Evolutionary conservation across 2,888 invertebrate genomes (phyloP).

Genomic region (Sesia bembeciformis): DNA sequence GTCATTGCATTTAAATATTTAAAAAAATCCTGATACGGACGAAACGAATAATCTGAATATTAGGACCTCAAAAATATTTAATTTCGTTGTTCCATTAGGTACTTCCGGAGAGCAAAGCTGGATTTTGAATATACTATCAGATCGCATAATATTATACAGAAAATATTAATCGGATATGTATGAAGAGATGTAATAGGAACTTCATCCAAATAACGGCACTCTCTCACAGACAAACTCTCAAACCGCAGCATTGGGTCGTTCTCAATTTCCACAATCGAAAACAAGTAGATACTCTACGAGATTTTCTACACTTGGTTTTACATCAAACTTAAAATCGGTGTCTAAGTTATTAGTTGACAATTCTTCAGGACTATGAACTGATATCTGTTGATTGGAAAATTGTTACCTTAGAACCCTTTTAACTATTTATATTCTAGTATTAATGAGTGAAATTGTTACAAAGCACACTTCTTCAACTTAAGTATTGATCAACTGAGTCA

Average conservation of each 20-base stretch:
- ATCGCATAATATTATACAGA: conserved; percentile 7
- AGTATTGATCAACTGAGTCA: too few relatives aligned
- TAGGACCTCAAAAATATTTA: background rate
- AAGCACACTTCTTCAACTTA: too few relatives aligned
- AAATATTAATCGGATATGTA: conserved; percentile 32
- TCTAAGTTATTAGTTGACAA: conserved; percentile 36
- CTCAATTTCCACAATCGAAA: conserved; percentile 48
- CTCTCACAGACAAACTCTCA: conserved; percentile 58
- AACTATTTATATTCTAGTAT: too few relatives aligned
- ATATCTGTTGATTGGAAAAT: conserved; percentile 21
- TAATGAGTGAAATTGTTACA: too few relatives aligned
- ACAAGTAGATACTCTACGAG: conserved; percentile 25
- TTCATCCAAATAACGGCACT: conserved; percentile 75
- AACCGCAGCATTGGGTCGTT: conserved; percentile 44
- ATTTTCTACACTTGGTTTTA: conserved; percentile 17
- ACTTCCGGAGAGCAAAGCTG: too few relatives aligned
- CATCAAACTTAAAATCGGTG: conserved; percentile 24
- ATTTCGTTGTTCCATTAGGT: too few relatives aligned
- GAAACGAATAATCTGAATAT: too few relatives aligned
- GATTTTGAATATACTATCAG: too few relatives aligned
- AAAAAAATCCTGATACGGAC: too few relatives aligned
- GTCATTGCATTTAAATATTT: too few relatives aligned
- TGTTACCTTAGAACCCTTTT: too few relatives aligned
- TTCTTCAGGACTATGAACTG: conserved; percentile 47
- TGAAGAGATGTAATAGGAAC: conserved; percentile 29